Evolutionary conservation across 2,888 invertebrate species (phyloP).

Genomic region (Idaea straminata): DNA sequence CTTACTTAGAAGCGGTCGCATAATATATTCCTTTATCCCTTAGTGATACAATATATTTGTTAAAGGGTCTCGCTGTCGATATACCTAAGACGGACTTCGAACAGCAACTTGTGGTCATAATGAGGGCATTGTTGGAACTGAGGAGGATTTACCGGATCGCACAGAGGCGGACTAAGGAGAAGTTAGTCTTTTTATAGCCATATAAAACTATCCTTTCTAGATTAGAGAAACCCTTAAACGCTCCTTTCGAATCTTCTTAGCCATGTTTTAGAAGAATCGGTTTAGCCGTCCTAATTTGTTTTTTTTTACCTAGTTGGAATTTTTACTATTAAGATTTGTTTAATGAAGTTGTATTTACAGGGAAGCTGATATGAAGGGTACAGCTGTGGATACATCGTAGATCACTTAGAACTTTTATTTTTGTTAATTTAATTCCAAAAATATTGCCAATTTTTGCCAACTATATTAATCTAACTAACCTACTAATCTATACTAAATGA

Average conservation of each 20-base stretch:
- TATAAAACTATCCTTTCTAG: not conserved
- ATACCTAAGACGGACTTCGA: conserved; percentile 77
- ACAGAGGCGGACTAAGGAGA: conserved; percentile 58
- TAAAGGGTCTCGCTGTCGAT: conserved; percentile 52
- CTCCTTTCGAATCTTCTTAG: too few relatives aligned
- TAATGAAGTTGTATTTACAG: conserved; percentile 27
- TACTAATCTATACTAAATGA: too few relatives aligned
- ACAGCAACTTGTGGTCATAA: conserved; percentile 81
- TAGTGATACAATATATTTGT: not conserved
- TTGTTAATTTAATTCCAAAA: not conserved
- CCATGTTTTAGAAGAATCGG: too few relatives aligned
- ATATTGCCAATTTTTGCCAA: not conserved
- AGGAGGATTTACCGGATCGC: conserved; percentile 72
- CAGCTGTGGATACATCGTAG: conserved; percentile 33
- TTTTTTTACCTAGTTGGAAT: too few relatives aligned
- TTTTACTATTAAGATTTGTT: too few relatives aligned
- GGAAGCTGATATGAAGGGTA: conserved; percentile 39
- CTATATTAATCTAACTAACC: not conserved
- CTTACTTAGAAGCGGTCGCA: too few relatives aligned
- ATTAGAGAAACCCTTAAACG: not conserved
- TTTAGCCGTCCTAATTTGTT: too few relatives aligned
- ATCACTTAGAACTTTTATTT: conserved; percentile 14
- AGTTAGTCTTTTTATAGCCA: conserved; percentile 41
- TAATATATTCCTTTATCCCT: too few relatives aligned
- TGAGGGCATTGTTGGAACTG: conserved; percentile 80